Conservation (phyloP, 2,797 vertebrate genomes). For the Hypotaenidia okinawae region DNA sequence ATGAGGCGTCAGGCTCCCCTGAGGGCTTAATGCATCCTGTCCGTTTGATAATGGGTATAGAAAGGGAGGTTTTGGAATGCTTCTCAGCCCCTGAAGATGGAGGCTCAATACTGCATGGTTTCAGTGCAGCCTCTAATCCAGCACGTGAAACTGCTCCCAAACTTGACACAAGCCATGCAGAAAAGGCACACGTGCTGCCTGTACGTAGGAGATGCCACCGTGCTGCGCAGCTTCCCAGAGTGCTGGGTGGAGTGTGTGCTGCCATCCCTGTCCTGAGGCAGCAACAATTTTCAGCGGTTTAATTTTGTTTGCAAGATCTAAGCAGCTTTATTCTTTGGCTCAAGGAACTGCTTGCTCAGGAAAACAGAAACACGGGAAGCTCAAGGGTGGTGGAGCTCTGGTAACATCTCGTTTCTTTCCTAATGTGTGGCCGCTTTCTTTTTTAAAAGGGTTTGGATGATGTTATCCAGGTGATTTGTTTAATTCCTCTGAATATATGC, state of each 20-base stretch:
- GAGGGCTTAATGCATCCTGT: not conserved
- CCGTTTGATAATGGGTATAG: not conserved
- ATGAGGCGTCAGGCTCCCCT: not conserved
- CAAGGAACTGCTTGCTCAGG: not conserved
- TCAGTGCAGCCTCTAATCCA: not conserved
- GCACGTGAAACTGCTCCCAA: not conserved
- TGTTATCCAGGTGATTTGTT: not conserved
- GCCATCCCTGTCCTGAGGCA: not conserved
- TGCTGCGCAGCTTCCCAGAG: not conserved
- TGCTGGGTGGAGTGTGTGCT: not conserved
- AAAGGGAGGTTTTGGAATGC: not conserved
- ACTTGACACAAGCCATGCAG: not conserved
- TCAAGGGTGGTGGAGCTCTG: not conserved
- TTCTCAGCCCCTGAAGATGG: not conserved
- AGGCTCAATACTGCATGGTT: not conserved
- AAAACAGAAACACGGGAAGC: not conserved
- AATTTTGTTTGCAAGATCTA: slow-evolving; percentile 11
- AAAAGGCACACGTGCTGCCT: not conserved
- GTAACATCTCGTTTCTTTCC: not conserved
- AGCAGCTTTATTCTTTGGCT: not conserved
- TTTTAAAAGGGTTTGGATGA: not conserved
- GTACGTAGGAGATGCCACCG: not conserved
- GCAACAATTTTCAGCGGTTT: not conserved
- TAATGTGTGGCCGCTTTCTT: not conserved
- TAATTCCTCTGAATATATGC: not conserved